Evolutionary conservation across 2,888 invertebrate species (phyloP).

Genomic region (Sialis fuliginosa): DNA sequence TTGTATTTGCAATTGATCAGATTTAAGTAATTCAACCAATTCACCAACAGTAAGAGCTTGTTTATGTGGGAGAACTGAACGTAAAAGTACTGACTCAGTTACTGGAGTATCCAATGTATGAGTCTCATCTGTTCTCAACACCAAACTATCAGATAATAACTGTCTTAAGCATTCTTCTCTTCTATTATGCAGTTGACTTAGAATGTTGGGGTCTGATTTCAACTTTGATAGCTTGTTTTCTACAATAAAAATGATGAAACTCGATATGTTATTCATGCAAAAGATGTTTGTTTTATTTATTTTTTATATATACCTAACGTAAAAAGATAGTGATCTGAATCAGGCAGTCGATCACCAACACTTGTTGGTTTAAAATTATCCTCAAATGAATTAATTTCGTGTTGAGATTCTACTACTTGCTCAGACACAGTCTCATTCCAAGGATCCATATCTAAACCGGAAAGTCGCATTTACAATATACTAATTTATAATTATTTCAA

Average conservation of each 20-base stretch:
- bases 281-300: conserved; percentile 1
- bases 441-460: conserved; percentile 8
- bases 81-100: conserved; percentile 22
- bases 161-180: conserved; percentile 31
- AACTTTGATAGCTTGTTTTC: conserved; percentile 30
- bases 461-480: no score
- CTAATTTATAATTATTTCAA: no score
- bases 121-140: conserved; percentile 16
- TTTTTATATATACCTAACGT: conserved; percentile 37
- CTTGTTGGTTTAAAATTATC: conserved; percentile 33
- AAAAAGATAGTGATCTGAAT: conserved; percentile 47
- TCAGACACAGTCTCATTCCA: conserved; percentile 4
- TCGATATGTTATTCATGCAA: neutral
- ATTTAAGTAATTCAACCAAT: conserved; percentile 29
- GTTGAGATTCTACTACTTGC: conserved; percentile 1
- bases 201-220: conserved; percentile 27
- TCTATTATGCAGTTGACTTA: conserved; percentile 30
- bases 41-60: conserved; percentile 33
- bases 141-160: conserved; percentile 19
- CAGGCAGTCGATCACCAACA: conserved; percentile 30
- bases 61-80: conserved; percentile 28
- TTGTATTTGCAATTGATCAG: conserved; percentile 29
- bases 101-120: conserved; percentile 26
- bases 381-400: conserved; percentile 25
- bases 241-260: conserved; percentile 15